These are phyloP conservation scores for Acanthornis magna DNA, from an alignment of 2,797 vertebrate species.

Conservation along the genomic window DNA sequence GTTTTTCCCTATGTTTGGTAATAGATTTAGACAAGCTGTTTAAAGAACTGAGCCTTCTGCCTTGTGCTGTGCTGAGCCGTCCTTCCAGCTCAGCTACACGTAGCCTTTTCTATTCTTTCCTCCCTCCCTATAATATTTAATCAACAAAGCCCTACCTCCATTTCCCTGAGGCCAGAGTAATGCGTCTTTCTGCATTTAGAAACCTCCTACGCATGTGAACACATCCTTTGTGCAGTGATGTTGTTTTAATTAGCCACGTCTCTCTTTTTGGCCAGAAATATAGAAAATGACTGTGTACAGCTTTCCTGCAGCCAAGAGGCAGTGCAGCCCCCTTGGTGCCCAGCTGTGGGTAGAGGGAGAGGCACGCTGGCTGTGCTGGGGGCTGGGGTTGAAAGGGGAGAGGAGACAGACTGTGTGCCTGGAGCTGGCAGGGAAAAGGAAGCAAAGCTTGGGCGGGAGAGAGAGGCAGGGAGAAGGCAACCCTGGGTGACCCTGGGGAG, in stretches of 20 bases:
- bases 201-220: constrained; percentile 37
- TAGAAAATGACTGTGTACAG: background rate
- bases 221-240: background rate
- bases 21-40: constrained; percentile 53
- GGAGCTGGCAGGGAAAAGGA: background rate
- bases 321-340: background rate
- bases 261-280: constrained; percentile 5
- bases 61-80: background rate
- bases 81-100: background rate
- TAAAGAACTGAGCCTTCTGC: constrained; percentile 46
- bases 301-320: background rate
- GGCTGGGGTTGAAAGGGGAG: background rate
- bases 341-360: background rate
- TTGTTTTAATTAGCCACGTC: constrained; percentile 26
- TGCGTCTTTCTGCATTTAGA: constrained; percentile 61
- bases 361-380: rapidly evolving
- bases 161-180: constrained; percentile 43
- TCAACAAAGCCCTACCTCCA: constrained; percentile 48
- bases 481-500: background rate
- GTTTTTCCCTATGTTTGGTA: constrained; percentile 42
- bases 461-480: background rate
- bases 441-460: background rate
- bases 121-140: constrained; percentile 14
- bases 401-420: background rate
- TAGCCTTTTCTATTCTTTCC: constrained; percentile 17